Percentiles rank a stretch among this genome's conserved stretches.
Evolutionary conservation across 2,113 vertebrate genomes (phyloP).

Genomic region (Macrotus californicus): DNA sequence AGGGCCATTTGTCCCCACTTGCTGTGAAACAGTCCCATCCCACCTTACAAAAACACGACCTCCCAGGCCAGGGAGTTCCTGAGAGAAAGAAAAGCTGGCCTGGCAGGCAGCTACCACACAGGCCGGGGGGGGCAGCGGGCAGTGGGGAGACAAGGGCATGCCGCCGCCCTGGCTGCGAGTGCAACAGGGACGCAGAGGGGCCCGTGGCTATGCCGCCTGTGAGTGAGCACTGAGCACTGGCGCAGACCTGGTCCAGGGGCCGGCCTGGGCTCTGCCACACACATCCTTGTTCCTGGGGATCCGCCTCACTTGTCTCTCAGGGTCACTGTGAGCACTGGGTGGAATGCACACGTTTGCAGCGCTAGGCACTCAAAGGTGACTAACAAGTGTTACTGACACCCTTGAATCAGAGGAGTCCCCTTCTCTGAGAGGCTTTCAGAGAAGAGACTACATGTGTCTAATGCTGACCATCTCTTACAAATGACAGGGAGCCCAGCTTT

Average conservation of each 20-base stretch:
- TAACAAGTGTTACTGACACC: background rate
- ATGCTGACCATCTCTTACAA: background rate
- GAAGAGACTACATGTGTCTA: too few relatives aligned
- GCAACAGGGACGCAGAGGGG: fast-evolving
- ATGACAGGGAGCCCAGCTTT: background rate
- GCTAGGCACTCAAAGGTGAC: background rate
- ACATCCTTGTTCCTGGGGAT: fast-evolving
- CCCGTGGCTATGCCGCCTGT: background rate
- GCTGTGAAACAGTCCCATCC: background rate
- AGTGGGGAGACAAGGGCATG: background rate
- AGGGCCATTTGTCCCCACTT: background rate
- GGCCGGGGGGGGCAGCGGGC: background rate
- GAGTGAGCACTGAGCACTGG: too few relatives aligned
- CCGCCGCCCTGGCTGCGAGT: background rate
- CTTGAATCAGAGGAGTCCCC: background rate
- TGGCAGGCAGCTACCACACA: fast-evolving
- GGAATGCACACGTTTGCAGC: fast-evolving
- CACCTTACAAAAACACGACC: background rate
- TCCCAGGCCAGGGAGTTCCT: background rate
- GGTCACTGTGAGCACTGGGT: background rate
- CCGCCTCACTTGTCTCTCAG: background rate
- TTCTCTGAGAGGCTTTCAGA: background rate
- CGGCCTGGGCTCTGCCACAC: background rate
- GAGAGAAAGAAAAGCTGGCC: background rate
- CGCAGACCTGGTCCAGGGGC: too few relatives aligned